Evolutionary conservation across 2,888 invertebrate genomes (phyloP), one percentile per base, ranked within the genome.

Genomic region (Dryococelus australis): DNA sequence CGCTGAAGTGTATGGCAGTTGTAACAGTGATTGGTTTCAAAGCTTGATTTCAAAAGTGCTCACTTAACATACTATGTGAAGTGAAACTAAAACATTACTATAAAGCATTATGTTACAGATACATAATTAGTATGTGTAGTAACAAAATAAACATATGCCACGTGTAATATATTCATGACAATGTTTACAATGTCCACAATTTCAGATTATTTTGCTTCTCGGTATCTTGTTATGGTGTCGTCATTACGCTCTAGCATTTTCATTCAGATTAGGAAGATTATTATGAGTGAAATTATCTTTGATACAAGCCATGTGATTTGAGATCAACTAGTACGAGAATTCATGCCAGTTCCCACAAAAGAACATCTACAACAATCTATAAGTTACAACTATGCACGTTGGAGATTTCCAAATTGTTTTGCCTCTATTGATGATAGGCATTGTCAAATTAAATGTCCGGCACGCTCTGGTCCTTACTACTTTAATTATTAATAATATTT

Each of bases 191-290:
- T 35, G 4, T 1, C 35, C 35, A 35, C 35, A 6, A 9, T n/a
- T 78, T 78, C 26, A n/a, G 26, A 12, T 78, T 78, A 27, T 80
- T 27, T 0, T 80, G 12, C 28, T 80, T 80, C 13, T 26, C 10
- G 80, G 26, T 28, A 9, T 26, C 26, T 80, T 12, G 80, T 26
- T 26, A 80, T 26, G 8, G 80, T 5, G 28, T 27, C 26, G 13
- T 80, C 24, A 27, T 80, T 80, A 9, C 80, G 80, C 24, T 80
- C 80, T 80, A 26, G 80, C 80, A 80, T 80, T 80, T 80, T 80
- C 80, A 80, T 80, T 80, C 28, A 20, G 80, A 80, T 80, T 80
- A 13, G 80, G 80, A 13, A 26, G 79, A 13, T 80, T 20, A 80
- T 26, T 27, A 5, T 80, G 28, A 80, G 80, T 80, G 26, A 26